Evolutionary conservation across 2,888 invertebrate genomes (phyloP).

Genomic region (Nephrotoma flavescens): DNA sequence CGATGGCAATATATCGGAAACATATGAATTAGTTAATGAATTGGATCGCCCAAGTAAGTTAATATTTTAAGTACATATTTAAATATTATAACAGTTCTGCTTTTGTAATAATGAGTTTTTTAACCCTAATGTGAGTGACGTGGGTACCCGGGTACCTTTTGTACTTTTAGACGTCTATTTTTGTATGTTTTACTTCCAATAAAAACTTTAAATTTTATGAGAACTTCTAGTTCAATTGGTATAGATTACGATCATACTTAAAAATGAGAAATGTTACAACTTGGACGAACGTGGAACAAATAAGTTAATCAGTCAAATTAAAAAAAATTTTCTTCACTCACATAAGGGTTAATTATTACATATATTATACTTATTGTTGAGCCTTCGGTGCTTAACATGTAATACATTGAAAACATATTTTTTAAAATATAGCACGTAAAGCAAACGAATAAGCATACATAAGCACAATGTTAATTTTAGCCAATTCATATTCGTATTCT

Average conservation of each 20-base stretch:
- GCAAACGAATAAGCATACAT: background rate
- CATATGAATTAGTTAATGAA: conserved; percentile 3
- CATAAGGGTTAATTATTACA: background rate
- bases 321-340: too few species aligned
- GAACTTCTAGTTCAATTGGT: too few species aligned
- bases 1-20: background rate
- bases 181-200: too few species aligned
- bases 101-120: background rate
- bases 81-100: background rate
- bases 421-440: background rate
- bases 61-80: background rate
- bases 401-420: background rate
- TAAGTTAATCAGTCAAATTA: too few species aligned
- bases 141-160: too few species aligned
- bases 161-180: too few species aligned
- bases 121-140: too few species aligned
- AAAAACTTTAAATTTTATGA: too few species aligned
- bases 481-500: background rate
- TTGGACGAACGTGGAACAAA: too few species aligned
- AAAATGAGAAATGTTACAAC: too few species aligned
- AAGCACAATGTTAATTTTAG: background rate
- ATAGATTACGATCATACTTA: too few species aligned
- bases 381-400: background rate
- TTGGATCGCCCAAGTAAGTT: conserved; percentile 5
- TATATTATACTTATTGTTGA: background rate